Evolutionary conservation across 2,888 invertebrate genomes (phyloP), one percentile per base, ranked within the genome.

Genomic region (Drepana falcataria): DNA sequence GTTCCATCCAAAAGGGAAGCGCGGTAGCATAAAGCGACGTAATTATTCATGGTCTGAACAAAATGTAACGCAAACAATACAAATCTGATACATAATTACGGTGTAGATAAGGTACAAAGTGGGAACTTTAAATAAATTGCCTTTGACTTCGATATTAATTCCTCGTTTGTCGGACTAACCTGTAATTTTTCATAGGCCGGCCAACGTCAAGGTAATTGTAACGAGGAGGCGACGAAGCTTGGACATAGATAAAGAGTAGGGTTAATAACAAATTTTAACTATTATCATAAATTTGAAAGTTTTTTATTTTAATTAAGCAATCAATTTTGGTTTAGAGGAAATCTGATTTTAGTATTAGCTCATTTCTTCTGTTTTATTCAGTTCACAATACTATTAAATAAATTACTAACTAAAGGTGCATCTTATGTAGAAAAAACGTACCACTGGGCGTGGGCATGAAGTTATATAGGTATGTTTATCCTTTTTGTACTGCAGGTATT

Each of bases 121-220:
- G 75, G 77, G 74, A 79, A 78, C 77, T 76, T 69, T 68, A 73
- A 77, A 82, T 79, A 83, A 85, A 87, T 83, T 75, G 76, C 71
- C 65, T 67, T 65, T 69, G 80, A 77, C 77, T 78, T 77, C 69
- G 71, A 79, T 85, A 86, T 87, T 87, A 87, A 87, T 85, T 82
- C 79, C 85, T 86, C 85, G 84, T 86, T 87, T 84, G 83, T 85
- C 77, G 69, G 78, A 76, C 72, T 73, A 68, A 68, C 66, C 69
- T 70, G 79, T 73, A 69, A 81, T 82, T 85, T 84, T 83, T 83
- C 78, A 72, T 73, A 77, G 61, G 60, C 60, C 69, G 67, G 64
- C 66, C 67, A 75, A 73, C 75, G 76, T 74, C 75, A 79, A 77
- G 80, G 84, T 85, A 86, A 86, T 83, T 85, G 84, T 85, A 79